Percentiles rank a stretch among this genome's conserved stretches.
Conservation (phyloP, 1,140 invertebrate genomes). For the Subanguina moxae region DNA sequence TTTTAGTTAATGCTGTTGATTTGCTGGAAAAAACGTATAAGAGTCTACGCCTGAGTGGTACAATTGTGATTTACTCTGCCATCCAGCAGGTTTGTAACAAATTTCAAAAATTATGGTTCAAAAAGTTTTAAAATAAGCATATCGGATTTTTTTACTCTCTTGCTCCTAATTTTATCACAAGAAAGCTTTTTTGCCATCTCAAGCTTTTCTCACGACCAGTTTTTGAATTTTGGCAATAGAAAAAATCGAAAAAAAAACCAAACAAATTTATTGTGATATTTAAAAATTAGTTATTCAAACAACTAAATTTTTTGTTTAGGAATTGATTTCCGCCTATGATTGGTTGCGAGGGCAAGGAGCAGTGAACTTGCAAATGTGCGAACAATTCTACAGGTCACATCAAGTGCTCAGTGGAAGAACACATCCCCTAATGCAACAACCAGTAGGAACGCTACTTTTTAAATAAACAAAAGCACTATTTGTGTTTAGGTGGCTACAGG, state of each 20-base stretch:
- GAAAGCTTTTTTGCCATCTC: not conserved
- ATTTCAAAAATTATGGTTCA: no score
- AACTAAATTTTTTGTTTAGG: constrained; percentile 19
- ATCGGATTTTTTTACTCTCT: no score
- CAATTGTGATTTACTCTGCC: constrained; percentile 29
- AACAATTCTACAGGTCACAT: constrained; percentile 32
- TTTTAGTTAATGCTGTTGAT: constrained; percentile 14
- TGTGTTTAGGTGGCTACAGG: not conserved
- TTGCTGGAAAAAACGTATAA: constrained; percentile 20
- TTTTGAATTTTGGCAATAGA: not conserved
- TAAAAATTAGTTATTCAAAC: no score
- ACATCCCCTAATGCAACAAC: constrained; percentile 35
- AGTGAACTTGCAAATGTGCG: constrained; percentile 22
- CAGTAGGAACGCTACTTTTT: not conserved
- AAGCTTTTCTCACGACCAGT: no score
- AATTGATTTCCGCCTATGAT: constrained; percentile 24
- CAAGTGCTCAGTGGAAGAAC: constrained; percentile 29
- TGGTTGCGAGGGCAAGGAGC: constrained; percentile 25
- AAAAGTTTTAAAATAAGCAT: no score
- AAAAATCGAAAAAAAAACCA: not conserved
- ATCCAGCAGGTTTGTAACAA: constrained; percentile 22
- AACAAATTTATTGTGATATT: not conserved
- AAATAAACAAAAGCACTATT: not conserved
- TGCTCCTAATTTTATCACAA: not conserved
- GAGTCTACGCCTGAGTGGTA: constrained; percentile 30